A percentile compares a stretch with the other conserved stretches of the same genome.
These are phyloP conservation scores for Catocala sponsa DNA, from an alignment of 2,888 invertebrate species.

Conservation along the genomic window DNA sequence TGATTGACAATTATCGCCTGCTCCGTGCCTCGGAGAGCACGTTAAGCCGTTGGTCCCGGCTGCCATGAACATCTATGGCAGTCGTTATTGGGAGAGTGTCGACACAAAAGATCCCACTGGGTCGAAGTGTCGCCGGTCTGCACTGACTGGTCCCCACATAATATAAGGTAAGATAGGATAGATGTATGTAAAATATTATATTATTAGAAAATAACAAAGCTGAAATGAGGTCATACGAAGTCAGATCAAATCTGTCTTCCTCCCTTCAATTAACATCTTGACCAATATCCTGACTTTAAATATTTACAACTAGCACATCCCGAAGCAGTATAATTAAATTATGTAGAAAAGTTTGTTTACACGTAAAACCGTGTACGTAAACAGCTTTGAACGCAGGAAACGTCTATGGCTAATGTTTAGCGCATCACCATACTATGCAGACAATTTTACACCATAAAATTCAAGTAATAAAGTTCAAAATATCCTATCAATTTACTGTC, in stretches of 20 bases:
- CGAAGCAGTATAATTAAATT: conserved; percentile 22
- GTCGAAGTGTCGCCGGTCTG: too few species aligned
- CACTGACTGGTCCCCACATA: too few species aligned
- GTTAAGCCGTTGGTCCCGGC: too few species aligned
- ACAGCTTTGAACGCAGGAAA: conserved; percentile 56
- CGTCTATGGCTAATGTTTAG: conserved; percentile 23
- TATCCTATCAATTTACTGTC: background rate
- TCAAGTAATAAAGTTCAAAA: background rate
- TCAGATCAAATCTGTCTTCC: background rate
- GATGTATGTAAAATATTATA: too few species aligned
- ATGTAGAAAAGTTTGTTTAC: conserved; percentile 37
- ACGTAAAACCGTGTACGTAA: conserved; percentile 26
- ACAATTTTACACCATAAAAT: conserved; percentile 7
- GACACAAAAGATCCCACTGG: too few species aligned
- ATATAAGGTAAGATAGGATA: too few species aligned
- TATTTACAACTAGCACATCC: conserved; percentile 16
- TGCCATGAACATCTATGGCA: too few species aligned
- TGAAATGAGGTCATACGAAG: background rate
- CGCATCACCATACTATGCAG: background rate
- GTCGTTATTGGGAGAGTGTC: too few species aligned
- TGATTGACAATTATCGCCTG: too few species aligned
- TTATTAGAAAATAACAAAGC: too few species aligned
- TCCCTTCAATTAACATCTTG: background rate
- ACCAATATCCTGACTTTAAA: conserved; percentile 6
- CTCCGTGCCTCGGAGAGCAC: too few species aligned